Percentiles rank a stretch among this genome's conserved stretches.
phyloP scores from a whole-genome alignment of 2,113 vertebrate genomes.

The Delphinapterus leucas region DNA sequence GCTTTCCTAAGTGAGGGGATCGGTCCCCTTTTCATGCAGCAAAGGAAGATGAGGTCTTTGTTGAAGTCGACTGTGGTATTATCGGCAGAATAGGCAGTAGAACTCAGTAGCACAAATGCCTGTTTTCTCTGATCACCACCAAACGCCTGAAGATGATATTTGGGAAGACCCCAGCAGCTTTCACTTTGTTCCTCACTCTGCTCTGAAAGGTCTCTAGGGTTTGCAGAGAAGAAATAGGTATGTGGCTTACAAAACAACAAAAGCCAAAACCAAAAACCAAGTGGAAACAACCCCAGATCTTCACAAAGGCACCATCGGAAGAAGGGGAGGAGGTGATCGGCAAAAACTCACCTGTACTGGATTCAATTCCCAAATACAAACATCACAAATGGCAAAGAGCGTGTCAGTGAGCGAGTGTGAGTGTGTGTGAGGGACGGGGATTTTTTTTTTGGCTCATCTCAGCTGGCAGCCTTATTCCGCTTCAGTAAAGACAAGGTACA shows the following conservation, averaged over 20 bases:
- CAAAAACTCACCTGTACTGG: constrained; percentile 50
- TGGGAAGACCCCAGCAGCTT: constrained; percentile 40
- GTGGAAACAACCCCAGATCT: constrained; percentile 58
- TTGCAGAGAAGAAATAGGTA: constrained; percentile 37
- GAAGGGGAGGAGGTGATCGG: constrained; percentile 40
- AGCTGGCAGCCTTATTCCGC: constrained; percentile 91
- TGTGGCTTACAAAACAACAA: not conserved
- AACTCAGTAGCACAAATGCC: constrained; percentile 6
- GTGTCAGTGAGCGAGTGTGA: constrained; percentile 41
- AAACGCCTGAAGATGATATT: not conserved
- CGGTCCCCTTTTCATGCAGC: constrained; percentile 71
- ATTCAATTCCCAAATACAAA: constrained; percentile 72
- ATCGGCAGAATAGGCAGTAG: constrained; percentile 49
- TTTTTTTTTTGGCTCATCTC: constrained; percentile 82
- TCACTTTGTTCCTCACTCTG: not conserved
- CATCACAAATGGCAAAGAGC: constrained; percentile 77
- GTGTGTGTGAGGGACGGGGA: not conserved
- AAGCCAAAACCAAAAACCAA: not conserved
- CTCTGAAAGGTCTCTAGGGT: constrained; percentile 40
- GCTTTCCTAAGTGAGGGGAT: constrained; percentile 78
- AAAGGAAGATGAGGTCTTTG: constrained; percentile 79
- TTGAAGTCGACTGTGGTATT: constrained; percentile 65
- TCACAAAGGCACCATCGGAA: constrained; percentile 69
- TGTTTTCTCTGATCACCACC: constrained; percentile 28
- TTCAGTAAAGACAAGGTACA: constrained; percentile 96